Evolutionary conservation across 2,797 vertebrate genomes (phyloP).

Genomic region (Scolopax rusticola): DNA sequence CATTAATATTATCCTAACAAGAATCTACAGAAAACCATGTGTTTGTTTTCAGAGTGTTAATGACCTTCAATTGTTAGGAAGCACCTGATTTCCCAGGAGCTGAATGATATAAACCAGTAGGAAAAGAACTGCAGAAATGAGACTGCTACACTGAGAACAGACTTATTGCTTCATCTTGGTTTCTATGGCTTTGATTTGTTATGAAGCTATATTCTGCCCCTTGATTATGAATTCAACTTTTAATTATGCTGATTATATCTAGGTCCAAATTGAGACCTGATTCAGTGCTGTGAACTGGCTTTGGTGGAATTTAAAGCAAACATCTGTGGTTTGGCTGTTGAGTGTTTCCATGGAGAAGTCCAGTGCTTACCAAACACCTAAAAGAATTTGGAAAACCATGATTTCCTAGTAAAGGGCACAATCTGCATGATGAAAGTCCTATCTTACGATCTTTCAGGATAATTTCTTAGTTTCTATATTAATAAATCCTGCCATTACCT

Average conservation of each 20-base stretch:
- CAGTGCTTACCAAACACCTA: neutral
- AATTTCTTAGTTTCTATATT: neutral
- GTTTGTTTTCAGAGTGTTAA: slow-evolving; percentile 36
- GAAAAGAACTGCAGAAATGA: neutral
- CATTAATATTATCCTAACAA: neutral
- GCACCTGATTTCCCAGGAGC: slow-evolving; percentile 19
- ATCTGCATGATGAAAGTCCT: neutral
- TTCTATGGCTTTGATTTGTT: neutral
- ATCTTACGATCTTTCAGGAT: neutral
- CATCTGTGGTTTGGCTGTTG: neutral
- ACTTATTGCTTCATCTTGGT: neutral
- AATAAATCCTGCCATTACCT: neutral
- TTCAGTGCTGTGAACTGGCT: neutral
- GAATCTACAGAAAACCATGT: neutral
- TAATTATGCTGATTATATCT: neutral
- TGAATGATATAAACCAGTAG: neutral
- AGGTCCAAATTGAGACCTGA: neutral
- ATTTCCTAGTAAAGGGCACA: neutral
- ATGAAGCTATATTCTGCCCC: neutral
- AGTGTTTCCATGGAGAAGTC: neutral
- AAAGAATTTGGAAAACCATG: neutral
- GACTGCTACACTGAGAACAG: neutral
- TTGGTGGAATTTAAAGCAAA: neutral
- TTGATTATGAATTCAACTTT: neutral
- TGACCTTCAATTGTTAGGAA: slow-evolving; percentile 26